These are phyloP conservation scores for Fundulus diaphanus DNA, from an alignment of 2,797 vertebrate species.

Conservation along the genomic window DNA sequence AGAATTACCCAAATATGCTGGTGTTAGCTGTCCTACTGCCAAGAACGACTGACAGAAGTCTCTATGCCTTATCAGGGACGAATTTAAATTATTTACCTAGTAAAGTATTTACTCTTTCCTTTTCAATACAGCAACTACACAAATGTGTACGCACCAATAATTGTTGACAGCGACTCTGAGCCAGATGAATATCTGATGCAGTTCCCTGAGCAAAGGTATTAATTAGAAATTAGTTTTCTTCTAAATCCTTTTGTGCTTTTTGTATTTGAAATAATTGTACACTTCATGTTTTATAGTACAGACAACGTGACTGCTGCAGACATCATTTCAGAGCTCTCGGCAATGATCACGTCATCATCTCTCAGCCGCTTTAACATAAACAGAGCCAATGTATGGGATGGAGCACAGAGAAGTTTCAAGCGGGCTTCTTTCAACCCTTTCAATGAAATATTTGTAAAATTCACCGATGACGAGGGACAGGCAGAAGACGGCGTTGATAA, in stretches of 20 bases:
- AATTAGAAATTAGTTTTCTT: neutral
- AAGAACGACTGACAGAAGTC: neutral
- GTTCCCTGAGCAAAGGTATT: neutral
- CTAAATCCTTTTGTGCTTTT: neutral
- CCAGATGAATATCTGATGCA: neutral
- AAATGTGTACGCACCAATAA: neutral
- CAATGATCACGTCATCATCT: neutral
- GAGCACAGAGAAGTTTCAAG: slow-evolving; percentile 1
- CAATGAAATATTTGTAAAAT: neutral
- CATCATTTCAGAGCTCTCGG: neutral
- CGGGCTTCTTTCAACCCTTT: neutral
- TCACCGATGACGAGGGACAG: slow-evolving; percentile 2
- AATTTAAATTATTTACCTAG: neutral
- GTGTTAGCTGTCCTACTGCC: neutral
- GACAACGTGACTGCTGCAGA: neutral
- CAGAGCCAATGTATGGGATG: slow-evolving; percentile 6
- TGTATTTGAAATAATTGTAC: too few species aligned
- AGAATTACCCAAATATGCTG: too few species aligned
- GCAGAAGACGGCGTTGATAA: too few species aligned
- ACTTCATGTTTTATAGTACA: neutral
- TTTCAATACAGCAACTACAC: slow-evolving; percentile 6
- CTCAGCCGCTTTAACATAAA: slow-evolving; percentile 7
- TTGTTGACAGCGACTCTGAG: neutral
- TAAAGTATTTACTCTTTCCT: neutral
- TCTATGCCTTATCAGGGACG: neutral